phyloP scores from a whole-genome alignment of 2,797 vertebrate genomes.

The Enteromius argenteus region DNA sequence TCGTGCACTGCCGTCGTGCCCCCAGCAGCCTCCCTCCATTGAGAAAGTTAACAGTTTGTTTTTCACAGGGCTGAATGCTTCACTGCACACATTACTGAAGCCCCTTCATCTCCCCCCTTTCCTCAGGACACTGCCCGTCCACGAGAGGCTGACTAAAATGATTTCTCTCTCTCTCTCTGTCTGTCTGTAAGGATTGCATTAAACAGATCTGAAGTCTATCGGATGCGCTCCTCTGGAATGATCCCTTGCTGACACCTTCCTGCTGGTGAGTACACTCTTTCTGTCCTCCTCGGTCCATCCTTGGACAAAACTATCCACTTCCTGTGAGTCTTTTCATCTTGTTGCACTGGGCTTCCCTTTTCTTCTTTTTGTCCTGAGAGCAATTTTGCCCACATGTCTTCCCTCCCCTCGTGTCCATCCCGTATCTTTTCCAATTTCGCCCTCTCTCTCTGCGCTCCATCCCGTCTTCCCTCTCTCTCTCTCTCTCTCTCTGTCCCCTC shows the following conservation, averaged over 20 bases:
- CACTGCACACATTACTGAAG: slow-evolving; percentile 48
- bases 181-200: slow-evolving; percentile 33
- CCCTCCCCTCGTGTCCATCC: slow-evolving; percentile 8
- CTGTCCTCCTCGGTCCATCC: slow-evolving; percentile 37
- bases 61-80: slow-evolving; percentile 71
- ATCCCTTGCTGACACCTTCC: slow-evolving; percentile 46
- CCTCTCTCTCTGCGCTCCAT: slow-evolving; percentile 10
- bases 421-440: slow-evolving; percentile 22
- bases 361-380: slow-evolving; percentile 13
- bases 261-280: slow-evolving; percentile 53
- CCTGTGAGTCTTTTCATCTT: slow-evolving; percentile 25
- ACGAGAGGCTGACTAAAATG: slow-evolving; percentile 68
- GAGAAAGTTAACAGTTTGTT: slow-evolving; percentile 73
- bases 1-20: slow-evolving; percentile 13
- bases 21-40: slow-evolving; percentile 58
- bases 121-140: slow-evolving; percentile 64
- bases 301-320: slow-evolving; percentile 4
- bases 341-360: slow-evolving; percentile 19
- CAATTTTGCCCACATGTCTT: slow-evolving; percentile 29
- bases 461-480: slow-evolving; percentile 23
- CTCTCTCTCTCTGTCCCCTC: slow-evolving; percentile 31
- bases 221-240: slow-evolving; percentile 50
- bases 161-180: slow-evolving; percentile 59
- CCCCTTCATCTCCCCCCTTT: slow-evolving; percentile 54
- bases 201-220: slow-evolving; percentile 47